These are phyloP conservation scores for Hydropsyche betteni DNA, from an alignment of 2,888 invertebrate species.

Conservation along the genomic window DNA sequence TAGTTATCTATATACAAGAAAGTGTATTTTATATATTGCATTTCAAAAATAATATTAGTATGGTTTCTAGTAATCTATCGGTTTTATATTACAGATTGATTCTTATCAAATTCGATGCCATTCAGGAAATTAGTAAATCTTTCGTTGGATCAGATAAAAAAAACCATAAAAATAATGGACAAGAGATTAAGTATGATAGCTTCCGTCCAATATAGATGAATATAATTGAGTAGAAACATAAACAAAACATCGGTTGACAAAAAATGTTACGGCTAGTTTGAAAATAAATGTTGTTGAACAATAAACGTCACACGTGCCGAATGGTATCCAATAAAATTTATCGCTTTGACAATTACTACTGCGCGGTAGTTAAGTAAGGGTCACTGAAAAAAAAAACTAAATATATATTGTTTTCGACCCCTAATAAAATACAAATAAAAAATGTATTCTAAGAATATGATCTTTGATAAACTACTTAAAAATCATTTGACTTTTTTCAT, in stretches of 20 bases:
- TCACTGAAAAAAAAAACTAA: background rate
- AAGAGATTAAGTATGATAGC: slow-evolving; percentile 12
- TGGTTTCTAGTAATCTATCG: too few species aligned
- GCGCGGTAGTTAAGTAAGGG: slow-evolving; percentile 17
- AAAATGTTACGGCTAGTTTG: background rate
- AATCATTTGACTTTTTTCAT: background rate
- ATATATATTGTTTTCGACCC: background rate
- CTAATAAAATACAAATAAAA: slow-evolving; percentile 9
- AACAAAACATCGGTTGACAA: slow-evolving; percentile 10
- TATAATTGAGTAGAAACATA: background rate
- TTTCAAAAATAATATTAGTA: too few species aligned
- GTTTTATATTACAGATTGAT: too few species aligned
- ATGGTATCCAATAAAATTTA: slow-evolving; percentile 22
- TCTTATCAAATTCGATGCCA: too few species aligned
- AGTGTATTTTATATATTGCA: too few species aligned
- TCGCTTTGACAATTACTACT: slow-evolving; percentile 13
- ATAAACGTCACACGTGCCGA: slow-evolving; percentile 37
- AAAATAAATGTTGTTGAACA: slow-evolving; percentile 21
- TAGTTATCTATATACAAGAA: too few species aligned
- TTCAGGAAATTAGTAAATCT: slow-evolving; percentile 17
- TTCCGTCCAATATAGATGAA: slow-evolving; percentile 17
- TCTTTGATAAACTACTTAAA: background rate
- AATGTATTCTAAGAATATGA: background rate
- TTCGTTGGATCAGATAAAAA: slow-evolving; percentile 25
- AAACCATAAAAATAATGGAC: slow-evolving; percentile 21